Evolutionary conservation across 2,113 vertebrate genomes (phyloP), one percentile per base, ranked within the genome.

Genomic region (Thryonomys swinderianus): DNA sequence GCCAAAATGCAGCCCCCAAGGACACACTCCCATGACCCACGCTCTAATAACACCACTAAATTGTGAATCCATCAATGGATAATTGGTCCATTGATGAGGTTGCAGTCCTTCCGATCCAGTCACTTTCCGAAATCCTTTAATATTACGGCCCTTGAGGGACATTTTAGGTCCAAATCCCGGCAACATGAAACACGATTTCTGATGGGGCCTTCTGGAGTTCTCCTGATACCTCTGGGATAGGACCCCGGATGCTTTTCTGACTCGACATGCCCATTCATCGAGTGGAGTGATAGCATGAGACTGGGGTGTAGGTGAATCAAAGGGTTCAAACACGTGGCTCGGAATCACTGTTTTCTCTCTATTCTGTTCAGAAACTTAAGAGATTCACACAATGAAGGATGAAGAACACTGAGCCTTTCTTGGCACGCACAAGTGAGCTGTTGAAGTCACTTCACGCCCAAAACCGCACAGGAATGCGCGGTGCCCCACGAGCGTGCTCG

Each of bases 401-500:
- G 51, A 51, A 87, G 32, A 61, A 93, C 34, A n/a, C 79, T 81
- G 30, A 92, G 27, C 61, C 79, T 55, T 62, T 23, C 9, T 5
- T 23, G 16, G n/a, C 48, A 93, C 34, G 59, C 45, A n/a, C 40
- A 78, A n/a, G 42, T 86, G 61, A 87, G 76, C 30, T 73, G 69
- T 81, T 55, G 30, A 42, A 74, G 67, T 27, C 57, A 67, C 69
- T 85, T 90, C 53, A 87, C 42, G 80, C 59, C 40, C 95, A 78
- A 95, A 86, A 95, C 57, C 92, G 64, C 82, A 90, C 0, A 3
- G 78, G 67, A 84, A 85, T 95, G 64, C 64, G 85, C 14, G n/a
- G 93, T 5, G 45, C 55, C 53, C 40, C 80, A 67, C 82, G 67
- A 97, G 90, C 93, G 90, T 95, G 94, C 88, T 82, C 30, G 88